Conservation (phyloP, 2,888 invertebrate species). For the Eulithis testata region DNA sequence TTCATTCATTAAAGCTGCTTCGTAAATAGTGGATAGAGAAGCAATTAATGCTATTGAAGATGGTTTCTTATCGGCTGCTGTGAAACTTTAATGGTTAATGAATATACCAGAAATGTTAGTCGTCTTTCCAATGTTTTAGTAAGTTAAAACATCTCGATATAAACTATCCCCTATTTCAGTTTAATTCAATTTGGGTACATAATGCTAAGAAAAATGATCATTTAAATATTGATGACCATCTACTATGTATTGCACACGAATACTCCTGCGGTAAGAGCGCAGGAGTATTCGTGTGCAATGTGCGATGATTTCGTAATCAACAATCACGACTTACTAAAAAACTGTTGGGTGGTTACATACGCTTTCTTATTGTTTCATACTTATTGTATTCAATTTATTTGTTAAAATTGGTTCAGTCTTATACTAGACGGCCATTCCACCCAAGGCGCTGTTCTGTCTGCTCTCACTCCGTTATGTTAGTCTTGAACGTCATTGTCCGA, state of each 20-base stretch:
- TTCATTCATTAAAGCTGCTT: conserved; percentile 24
- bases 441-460: conserved; percentile 17
- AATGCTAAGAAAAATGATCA: too few relatives aligned
- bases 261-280: too few relatives aligned
- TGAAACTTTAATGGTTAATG: too few relatives aligned
- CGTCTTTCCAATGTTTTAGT: too few relatives aligned
- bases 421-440: conserved; percentile 4
- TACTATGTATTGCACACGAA: too few relatives aligned
- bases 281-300: neutral
- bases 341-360: neutral
- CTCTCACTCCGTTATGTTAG: conserved; percentile 5
- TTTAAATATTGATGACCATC: too few relatives aligned
- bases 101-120: too few relatives aligned
- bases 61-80: conserved; percentile 4
- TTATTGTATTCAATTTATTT: neutral
- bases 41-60: conserved; percentile 12
- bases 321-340: neutral
- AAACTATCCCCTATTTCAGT: too few relatives aligned
- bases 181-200: too few relatives aligned
- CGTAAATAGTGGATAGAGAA: conserved; percentile 19
- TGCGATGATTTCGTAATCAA: neutral
- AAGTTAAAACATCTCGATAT: too few relatives aligned
- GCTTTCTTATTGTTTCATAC: neutral
- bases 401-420: neutral
- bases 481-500: conserved; percentile 17